Evolutionary conservation across 2,888 invertebrate species (phyloP).

Genomic region (Schizotus pectinicornis): DNA sequence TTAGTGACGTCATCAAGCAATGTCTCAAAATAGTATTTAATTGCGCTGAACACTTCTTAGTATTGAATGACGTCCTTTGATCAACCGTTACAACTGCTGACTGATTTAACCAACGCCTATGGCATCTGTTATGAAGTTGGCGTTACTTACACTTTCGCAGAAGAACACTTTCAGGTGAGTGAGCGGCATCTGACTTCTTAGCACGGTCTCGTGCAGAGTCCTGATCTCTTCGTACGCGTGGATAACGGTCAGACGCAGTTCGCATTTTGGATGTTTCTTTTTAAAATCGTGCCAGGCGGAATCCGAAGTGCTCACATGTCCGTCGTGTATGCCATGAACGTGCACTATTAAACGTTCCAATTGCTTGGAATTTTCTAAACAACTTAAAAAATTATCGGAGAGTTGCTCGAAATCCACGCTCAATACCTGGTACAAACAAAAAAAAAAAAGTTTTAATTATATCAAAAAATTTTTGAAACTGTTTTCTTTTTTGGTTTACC

Average conservation of each 20-base stretch:
- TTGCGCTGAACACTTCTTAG: no score
- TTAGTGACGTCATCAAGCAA: no score
- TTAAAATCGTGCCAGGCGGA: conserved; percentile 68
- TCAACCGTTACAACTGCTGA: no score
- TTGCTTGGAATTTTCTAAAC: conserved; percentile 49
- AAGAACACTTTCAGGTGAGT: conserved; percentile 76
- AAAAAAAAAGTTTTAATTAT: conserved; percentile 20
- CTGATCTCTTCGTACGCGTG: conserved; percentile 73
- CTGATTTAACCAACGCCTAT: no score
- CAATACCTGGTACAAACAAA: conserved; percentile 60
- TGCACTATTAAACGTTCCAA: conserved; percentile 71
- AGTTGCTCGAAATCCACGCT: conserved; percentile 66
- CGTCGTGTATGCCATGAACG: conserved; percentile 70
- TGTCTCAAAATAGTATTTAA: no score
- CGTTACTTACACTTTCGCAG: conserved; percentile 66
- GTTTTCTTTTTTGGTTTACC: conserved; percentile 52
- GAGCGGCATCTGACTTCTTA: conserved; percentile 73
- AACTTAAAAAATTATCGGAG: conserved; percentile 59
- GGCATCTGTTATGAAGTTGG: no score
- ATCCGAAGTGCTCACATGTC: conserved; percentile 69
- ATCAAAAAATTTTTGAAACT: conserved; percentile 1
- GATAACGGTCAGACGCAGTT: conserved; percentile 67
- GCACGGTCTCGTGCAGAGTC: conserved; percentile 66
- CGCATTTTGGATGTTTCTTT: conserved; percentile 63
- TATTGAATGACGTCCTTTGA: no score